A percentile compares a stretch with the other conserved stretches of the same genome.
phyloP scores from a whole-genome alignment of 1,140 invertebrate species.

The Drosophila littoralis region DNA sequence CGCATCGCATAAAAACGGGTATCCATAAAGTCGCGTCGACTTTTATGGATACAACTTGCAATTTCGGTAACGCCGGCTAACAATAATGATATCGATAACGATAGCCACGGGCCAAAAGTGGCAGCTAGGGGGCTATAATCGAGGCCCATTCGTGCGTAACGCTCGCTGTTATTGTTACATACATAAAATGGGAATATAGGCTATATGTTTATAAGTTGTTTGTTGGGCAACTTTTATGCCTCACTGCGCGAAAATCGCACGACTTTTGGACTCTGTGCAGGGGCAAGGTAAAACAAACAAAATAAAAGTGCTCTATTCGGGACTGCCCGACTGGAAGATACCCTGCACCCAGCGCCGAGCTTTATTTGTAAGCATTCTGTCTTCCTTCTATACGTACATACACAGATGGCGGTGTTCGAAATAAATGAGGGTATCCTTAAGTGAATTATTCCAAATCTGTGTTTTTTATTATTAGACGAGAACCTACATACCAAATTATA shows the following conservation, averaged over 20 bases:
- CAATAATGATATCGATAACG: conserved; percentile 8
- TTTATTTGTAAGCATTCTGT: too few relatives aligned
- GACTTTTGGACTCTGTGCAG: conserved; percentile 2
- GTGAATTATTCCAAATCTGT: too few relatives aligned
- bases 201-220: conserved; percentile 6
- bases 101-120: conserved; percentile 36
- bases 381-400: too few relatives aligned
- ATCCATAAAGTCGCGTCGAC: conserved; percentile 25
- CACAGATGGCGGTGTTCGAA: too few relatives aligned
- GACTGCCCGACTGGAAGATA: too few relatives aligned
- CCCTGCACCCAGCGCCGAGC: too few relatives aligned
- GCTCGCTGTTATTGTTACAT: conserved; percentile 6
- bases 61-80: conserved; percentile 7
- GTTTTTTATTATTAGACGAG: too few relatives aligned
- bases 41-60: conserved; percentile 29
- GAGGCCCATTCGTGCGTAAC: conserved; percentile 45
- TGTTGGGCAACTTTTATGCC: conserved; percentile 8
- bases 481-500: too few relatives aligned
- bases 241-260: conserved; percentile 14
- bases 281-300: conserved; percentile 2
- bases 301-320: too few relatives aligned
- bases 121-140: conserved; percentile 31
- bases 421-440: too few relatives aligned
- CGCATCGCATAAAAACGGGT: conserved; percentile 15
- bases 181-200: not conserved